phyloP scores from a whole-genome alignment of 2,113 vertebrate species.

The Callaeas wilsoni region DNA sequence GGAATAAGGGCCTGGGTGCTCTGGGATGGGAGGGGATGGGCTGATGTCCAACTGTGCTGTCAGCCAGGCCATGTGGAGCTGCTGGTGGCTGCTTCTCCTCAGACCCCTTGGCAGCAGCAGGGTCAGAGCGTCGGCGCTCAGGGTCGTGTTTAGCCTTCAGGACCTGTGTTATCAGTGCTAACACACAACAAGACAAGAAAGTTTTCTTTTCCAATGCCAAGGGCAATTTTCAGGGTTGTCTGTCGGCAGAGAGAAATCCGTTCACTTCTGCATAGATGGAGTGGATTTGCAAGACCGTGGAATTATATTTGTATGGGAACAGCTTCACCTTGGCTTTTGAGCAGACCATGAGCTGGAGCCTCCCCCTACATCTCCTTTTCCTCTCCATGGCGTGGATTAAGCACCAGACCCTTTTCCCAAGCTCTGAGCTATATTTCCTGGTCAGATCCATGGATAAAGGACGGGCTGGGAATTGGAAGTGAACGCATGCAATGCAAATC shows the following conservation, averaged over 20 bases:
- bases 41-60: not conserved
- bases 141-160: not conserved
- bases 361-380: not conserved
- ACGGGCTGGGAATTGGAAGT: not conserved
- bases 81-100: not conserved
- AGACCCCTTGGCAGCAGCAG: not conserved
- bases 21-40: not conserved
- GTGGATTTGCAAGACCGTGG: not conserved
- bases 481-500: accelerated
- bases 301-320: not conserved
- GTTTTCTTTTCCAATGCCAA: not conserved
- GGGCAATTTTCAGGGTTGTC: not conserved
- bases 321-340: not conserved
- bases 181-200: not conserved
- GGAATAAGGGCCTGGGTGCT: not conserved
- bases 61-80: not conserved
- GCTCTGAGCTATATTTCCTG: not conserved
- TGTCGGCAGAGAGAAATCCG: not conserved
- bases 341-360: not conserved
- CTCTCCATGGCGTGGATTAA: not conserved
- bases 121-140: accelerated
- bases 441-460: not conserved
- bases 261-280: not conserved
- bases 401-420: not conserved
- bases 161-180: not conserved